Evolutionary conservation across 2,888 invertebrate species (phyloP), one percentile per base, ranked within the genome.

Genomic region (Epicampocera succincta): DNA sequence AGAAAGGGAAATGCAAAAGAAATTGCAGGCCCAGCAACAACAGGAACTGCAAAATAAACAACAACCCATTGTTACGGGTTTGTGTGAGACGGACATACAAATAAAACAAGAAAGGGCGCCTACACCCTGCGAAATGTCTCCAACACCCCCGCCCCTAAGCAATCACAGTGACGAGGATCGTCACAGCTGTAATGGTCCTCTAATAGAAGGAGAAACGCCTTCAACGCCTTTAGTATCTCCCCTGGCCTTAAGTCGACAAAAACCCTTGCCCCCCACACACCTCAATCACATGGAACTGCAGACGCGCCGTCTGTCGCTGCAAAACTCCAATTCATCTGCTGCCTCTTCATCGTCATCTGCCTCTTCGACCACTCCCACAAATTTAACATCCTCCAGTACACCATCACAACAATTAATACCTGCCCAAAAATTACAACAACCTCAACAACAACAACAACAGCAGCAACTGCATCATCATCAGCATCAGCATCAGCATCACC

Each of bases 41-140:
- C 79, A 81, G 8, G 75, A 77, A 17, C 68, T 84, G 60, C 84
- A 80, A 52, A 77, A 77, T 9, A 85, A 86, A 61, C 85, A 86
- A 46, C 84, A 85, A 71, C 44, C 72, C 0, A n/a, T 61, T 61
- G 79, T 84, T 50, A 83, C 85, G 56, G 85, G 84, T 65, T 60
- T 87, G 15, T 85, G 85, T 66, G 86, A 87, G 82, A 76, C 84
- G 19, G 88, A 87, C 74, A 68, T 85, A 50, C 90, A 90, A 81
- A 91, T 91, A 25, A 91, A 91, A 77, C 91, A 91, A 80, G 91
- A 91, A 85, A 88, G 91, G 12, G 89, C 91, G 50, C 84, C 86
- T 15, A 89, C 90, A 63, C 90, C 90, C 29, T 85, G 85, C 15
- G 86, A 87, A 73, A 78, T 85, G 74, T 84, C 85, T 66, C 86